A percentile compares a stretch with the other conserved stretches of the same genome.
phyloP scores from a whole-genome alignment of 1,140 invertebrate genomes.

The Oryctes rhinoceros region DNA sequence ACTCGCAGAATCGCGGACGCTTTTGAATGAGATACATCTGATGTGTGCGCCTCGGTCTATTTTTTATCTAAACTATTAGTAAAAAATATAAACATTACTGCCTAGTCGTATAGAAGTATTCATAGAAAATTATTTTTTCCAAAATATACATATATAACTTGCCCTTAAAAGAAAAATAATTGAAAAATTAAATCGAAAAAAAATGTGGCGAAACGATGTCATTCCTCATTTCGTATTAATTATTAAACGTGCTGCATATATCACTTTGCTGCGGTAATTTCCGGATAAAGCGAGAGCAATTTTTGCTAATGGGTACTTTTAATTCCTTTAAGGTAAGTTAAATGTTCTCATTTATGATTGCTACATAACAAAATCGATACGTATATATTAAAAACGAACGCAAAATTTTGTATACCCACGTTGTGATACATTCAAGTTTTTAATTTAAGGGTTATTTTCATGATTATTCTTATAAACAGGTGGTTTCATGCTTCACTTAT shows the following conservation, averaged over 20 bases:
- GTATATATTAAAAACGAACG: background rate
- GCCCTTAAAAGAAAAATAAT: background rate
- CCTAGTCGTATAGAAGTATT: no score
- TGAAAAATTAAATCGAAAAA: background rate
- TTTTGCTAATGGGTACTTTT: background rate
- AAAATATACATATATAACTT: no score
- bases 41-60: background rate
- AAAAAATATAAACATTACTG: no score
- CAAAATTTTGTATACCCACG: no score
- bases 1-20: conserved; percentile 32
- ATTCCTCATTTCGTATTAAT: background rate
- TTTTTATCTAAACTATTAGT: background rate
- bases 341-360: background rate
- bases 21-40: conserved; percentile 25
- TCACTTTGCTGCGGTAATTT: background rate
- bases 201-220: background rate
- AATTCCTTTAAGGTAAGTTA: conserved; percentile 24
- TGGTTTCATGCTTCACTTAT: no score
- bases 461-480: no score
- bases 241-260: background rate
- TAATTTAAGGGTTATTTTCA: no score
- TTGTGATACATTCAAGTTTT: no score
- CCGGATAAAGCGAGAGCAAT: background rate
- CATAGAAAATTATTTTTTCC: no score
- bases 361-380: background rate